Evolutionary conservation across 2,797 vertebrate species (phyloP), one percentile per base, ranked within the genome.

Genomic region (Centroberyx gerrardi): DNA sequence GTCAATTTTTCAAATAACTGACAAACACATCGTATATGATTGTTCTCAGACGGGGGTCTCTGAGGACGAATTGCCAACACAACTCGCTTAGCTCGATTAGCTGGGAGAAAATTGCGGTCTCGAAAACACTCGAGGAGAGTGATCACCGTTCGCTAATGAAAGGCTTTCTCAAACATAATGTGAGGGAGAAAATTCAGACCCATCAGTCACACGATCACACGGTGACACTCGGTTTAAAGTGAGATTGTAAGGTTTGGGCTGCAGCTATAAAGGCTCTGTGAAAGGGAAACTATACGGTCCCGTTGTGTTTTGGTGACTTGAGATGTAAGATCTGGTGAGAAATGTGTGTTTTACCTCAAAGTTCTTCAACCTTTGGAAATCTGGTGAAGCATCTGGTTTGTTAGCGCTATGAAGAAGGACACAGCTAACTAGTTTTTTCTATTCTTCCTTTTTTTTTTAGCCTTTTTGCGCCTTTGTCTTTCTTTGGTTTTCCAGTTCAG

Each of bases 1-100:
- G 81, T 91, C 83, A 86, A 90, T 89, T 90, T 90, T 88, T 90
- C 86, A 88, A 86, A 82, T 82, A 80, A 87, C 87, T 88, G 89
- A 88, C 87, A 92, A 91, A 91, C 87, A 89, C 68, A 36, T 82
- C 74, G 70, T 8, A 66, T 74, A 72, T 88, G 90, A 88, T 88
- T 88, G 83, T 87, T 87, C 85, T 90, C 83, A 92, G 86, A 84
- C 78, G 56, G 74, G 52, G 78, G 42, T 53, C 82, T 80, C 69
- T 6, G 68, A 72, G 77, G 83, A 87, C 42, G 72, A 72, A 78
- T 73, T 61, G 84, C 84, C 83, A 83, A 76, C 82, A 83, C 72
- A 82, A 78, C 63, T 78, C 29, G 27, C 56, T 62, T 46, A 15
- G 28, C 33, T 58, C 22, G 18, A 18, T 69, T 17, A 31, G 60